A percentile compares a stretch with the other conserved stretches of the same genome.
Evolutionary conservation across 2,888 invertebrate species (phyloP).

Genomic region (Dolomedes plantarius): DNA sequence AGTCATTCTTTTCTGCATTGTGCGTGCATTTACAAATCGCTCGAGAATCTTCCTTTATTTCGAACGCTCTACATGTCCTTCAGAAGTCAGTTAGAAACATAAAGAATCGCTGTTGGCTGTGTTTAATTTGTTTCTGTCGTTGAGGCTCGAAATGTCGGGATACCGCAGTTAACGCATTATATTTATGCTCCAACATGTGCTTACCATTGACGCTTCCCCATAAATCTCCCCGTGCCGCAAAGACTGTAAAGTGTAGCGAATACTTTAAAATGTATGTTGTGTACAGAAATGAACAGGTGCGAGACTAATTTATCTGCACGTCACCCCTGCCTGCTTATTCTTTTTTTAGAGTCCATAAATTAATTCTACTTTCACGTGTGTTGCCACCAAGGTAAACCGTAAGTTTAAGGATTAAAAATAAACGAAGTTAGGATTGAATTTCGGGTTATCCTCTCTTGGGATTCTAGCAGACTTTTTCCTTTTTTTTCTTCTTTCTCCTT

Average conservation of each 20-base stretch:
- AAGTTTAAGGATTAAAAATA: conserved; percentile 30
- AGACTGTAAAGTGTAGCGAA: neutral
- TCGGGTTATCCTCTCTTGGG: neutral
- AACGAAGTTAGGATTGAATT: neutral
- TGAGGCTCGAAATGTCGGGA: conserved; percentile 11
- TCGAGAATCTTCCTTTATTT: neutral
- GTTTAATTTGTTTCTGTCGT: conserved; percentile 28
- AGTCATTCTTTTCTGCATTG: no score
- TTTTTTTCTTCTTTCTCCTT: no score
- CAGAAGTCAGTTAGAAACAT: neutral
- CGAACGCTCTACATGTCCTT: neutral
- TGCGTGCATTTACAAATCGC: neutral
- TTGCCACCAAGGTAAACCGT: neutral
- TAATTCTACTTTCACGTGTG: conserved; percentile 8
- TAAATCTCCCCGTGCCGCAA: conserved; percentile 28
- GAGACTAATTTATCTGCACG: conserved; percentile 30
- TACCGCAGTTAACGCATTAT: conserved; percentile 20
- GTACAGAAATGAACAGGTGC: conserved; percentile 49
- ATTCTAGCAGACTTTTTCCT: no score
- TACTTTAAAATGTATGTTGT: neutral
- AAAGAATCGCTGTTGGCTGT: neutral
- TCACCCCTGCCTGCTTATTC: neutral
- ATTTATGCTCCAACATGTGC: conserved; percentile 42
- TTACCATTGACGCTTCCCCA: conserved; percentile 9
- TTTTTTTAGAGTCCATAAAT: conserved; percentile 32